Evolutionary conservation across 2,888 invertebrate species (phyloP).

Genomic region (Hylaea fasciaria): DNA sequence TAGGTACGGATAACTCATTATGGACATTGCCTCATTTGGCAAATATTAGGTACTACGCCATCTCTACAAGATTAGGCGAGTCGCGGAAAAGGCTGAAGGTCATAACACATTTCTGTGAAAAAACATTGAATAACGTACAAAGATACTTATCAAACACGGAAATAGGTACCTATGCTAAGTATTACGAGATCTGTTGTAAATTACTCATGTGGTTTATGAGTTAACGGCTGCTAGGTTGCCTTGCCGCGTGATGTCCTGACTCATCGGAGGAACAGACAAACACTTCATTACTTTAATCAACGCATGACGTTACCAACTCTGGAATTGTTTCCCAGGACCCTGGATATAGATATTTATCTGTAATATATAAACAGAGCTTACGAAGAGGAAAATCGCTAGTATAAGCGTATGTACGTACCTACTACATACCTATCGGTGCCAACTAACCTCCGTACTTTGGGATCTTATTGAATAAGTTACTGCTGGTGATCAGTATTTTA

Average conservation of each 20-base stretch:
- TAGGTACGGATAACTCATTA: slow-evolving; percentile 25
- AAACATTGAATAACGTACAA: slow-evolving; percentile 45
- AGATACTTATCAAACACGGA: slow-evolving; percentile 57
- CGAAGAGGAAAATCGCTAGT: no score
- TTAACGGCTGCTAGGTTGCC: slow-evolving; percentile 42
- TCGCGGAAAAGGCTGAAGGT: slow-evolving; percentile 68
- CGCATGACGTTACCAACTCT: slow-evolving; percentile 51
- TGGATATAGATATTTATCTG: slow-evolving; percentile 1
- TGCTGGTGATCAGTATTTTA: no score
- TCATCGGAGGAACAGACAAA: slow-evolving; percentile 53
- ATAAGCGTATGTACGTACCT: no score
- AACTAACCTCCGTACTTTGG: no score
- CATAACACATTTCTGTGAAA: slow-evolving; percentile 49
- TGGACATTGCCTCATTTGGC: slow-evolving; percentile 19
- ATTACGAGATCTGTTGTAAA: slow-evolving; percentile 41
- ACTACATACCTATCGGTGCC: no score
- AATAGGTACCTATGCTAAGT: slow-evolving; percentile 38
- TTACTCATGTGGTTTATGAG: slow-evolving; percentile 45
- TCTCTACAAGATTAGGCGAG: slow-evolving; percentile 59
- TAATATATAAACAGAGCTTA: neutral
- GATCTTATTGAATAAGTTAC: no score
- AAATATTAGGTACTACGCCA: slow-evolving; percentile 47
- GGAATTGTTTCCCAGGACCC: slow-evolving; percentile 53
- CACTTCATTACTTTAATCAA: slow-evolving; percentile 57
- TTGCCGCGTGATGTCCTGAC: slow-evolving; percentile 51